Base-by-base conservation (phyloP, 2,888 invertebrate genomes). In the Panopea generosa region DNA sequence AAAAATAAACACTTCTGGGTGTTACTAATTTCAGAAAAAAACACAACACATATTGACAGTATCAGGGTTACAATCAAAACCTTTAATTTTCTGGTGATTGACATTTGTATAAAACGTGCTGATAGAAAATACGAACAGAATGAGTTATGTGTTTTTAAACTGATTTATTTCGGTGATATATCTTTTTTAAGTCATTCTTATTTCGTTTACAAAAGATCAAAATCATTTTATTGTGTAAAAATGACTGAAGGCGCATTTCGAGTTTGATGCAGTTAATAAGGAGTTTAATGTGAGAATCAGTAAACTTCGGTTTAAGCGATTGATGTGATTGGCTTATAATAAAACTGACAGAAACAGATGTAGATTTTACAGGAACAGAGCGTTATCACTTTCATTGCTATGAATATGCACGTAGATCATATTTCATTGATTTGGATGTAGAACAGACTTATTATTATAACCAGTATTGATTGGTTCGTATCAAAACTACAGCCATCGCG, bases 141-240 rank as follows among this genome's bases (percentile, higher is more conserved):
- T 77, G 72, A 72, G 62, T 72, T 77, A 77, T 73, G 68, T 72
- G 72, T 69, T 68, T 62, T 70, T 40, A 77, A 77, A 69, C 57
- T 77, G 72, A 72, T 72, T 73, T 73, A 77, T 73, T 65, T 60
- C 26, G 16, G 53, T 22, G 67, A 59, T 59, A 67, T 24, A 45
- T 18, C 43, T 29, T 63, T n/a, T n/a, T 16, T 16, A 20, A 45
- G 45, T 45, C 45, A 45, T 16, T 22, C 38, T 63, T n/a, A 26
- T 55, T 55, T 49, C 29, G 20, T 62, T 45, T 52, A 43, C 40
- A 47, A 49, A 57, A 70, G 56, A 50, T 26, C 63, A 62, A 56
- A 57, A 70, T 70, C 29, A 50, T 70, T 61, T 63, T 70, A 70
- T 70, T 59, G 56, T 70, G 70, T 70, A 56, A 56, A 56, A 40